Percentiles rank a stretch among this genome's conserved stretches.
Conservation (phyloP, 2,888 invertebrate species). For the Drosophila mimica region DNA sequence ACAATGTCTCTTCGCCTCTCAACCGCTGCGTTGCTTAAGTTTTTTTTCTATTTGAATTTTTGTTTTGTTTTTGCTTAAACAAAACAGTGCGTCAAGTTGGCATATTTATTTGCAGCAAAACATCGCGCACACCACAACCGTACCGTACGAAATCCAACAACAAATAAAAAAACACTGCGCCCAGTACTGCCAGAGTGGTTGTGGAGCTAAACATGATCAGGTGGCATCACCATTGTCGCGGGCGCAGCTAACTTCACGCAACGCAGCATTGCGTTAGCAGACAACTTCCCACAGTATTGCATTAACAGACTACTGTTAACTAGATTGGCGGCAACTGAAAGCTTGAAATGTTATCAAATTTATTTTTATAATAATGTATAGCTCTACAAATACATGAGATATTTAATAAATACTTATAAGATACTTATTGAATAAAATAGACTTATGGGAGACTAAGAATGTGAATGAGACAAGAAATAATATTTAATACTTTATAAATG, state of each 20-base stretch:
- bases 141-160: slow-evolving; percentile 57
- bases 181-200: slow-evolving; percentile 29
- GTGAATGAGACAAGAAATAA: slow-evolving; percentile 35
- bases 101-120: slow-evolving; percentile 32
- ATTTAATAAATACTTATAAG: slow-evolving; percentile 17
- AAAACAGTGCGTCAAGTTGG: slow-evolving; percentile 54
- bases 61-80: slow-evolving; percentile 36
- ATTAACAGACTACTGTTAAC: slow-evolving; percentile 28
- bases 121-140: slow-evolving; percentile 45
- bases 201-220: neutral
- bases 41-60: slow-evolving; percentile 2
- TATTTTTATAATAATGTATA: slow-evolving; percentile 21
- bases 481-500: neutral
- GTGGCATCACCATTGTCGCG: slow-evolving; percentile 23
- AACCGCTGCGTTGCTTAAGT: slow-evolving; percentile 2
- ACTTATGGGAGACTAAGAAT: slow-evolving; percentile 23
- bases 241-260: slow-evolving; percentile 33
- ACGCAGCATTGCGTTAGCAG: slow-evolving; percentile 22
- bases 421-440: slow-evolving; percentile 40
- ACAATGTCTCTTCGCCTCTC: slow-evolving; percentile 2
- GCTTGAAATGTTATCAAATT: slow-evolving; percentile 7
- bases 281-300: neutral
- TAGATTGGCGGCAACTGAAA: slow-evolving; percentile 16
- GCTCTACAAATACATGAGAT: slow-evolving; percentile 16
- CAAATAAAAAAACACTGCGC: slow-evolving; percentile 50